phyloP scores from a whole-genome alignment of 2,113 vertebrate species.

The Etheostoma cragini region DNA sequence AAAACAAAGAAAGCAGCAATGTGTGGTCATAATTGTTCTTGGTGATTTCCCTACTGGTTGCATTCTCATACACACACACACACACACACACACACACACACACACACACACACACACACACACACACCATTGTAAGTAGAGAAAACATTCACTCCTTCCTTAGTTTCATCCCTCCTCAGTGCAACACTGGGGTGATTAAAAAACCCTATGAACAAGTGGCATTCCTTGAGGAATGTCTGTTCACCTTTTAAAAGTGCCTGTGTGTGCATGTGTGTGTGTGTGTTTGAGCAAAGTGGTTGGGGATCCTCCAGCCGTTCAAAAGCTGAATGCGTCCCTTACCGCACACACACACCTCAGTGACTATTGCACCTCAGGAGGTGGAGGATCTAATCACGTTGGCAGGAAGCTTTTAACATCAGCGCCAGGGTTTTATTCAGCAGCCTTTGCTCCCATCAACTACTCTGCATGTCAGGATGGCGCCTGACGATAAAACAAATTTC shows the following conservation, averaged over 20 bases:
- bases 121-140: conserved; percentile 36
- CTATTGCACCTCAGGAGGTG: conserved; percentile 51
- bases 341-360: conserved; percentile 33
- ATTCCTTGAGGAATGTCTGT: conserved; percentile 41
- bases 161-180: conserved; percentile 35
- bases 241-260: conserved; percentile 32
- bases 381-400: conserved; percentile 73
- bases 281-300: conserved; percentile 32
- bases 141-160: conserved; percentile 26
- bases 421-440: conserved; percentile 66
- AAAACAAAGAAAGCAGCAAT: conserved; percentile 66
- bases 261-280: not conserved
- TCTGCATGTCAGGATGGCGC: conserved; percentile 10
- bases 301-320: conserved; percentile 52
- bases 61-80: conserved; percentile 24
- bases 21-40: conserved; percentile 70
- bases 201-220: conserved; percentile 63
- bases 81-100: conserved; percentile 4
- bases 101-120: conserved; percentile 19
- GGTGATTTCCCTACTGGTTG: conserved; percentile 76
- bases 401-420: conserved; percentile 69
- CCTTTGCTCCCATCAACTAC: conserved; percentile 38
- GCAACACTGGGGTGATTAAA: conserved; percentile 67
- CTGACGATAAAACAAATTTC: conserved; percentile 51
- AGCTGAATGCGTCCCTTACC: conserved; percentile 29